Percentiles rank a stretch among this genome's conserved stretches.
These are phyloP conservation scores for Pollenia amentaria DNA, from an alignment of 2,888 invertebrate genomes.

Conservation along the genomic window DNA sequence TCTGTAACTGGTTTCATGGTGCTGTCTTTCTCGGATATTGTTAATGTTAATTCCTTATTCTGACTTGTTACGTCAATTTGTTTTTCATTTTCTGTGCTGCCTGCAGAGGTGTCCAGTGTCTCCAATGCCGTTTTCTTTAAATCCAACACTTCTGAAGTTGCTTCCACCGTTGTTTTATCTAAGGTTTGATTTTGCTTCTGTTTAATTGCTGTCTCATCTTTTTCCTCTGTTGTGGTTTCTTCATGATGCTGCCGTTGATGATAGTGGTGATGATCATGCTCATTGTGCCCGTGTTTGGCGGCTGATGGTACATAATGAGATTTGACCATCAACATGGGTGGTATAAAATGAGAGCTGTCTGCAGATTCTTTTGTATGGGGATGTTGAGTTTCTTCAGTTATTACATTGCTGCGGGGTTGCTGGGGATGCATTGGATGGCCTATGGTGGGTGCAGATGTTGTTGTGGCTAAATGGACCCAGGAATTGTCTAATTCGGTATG, in stretches of 20 bases:
- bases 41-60: constrained; percentile 18
- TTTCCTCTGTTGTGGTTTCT: constrained; percentile 47
- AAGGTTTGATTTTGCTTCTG: constrained; percentile 11
- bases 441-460: constrained; percentile 76
- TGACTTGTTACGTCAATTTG: constrained; percentile 3
- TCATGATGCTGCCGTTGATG: background rate
- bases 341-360: constrained; percentile 84
- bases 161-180: constrained; percentile 38
- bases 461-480: constrained; percentile 9
- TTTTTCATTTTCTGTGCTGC: constrained; percentile 32
- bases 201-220: constrained; percentile 26
- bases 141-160: constrained; percentile 44
- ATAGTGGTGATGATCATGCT: constrained; percentile 53
- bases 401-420: constrained; percentile 75
- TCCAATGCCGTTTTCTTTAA: constrained; percentile 45
- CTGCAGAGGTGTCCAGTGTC: constrained; percentile 29
- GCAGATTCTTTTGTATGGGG: constrained; percentile 81
- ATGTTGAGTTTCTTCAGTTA: constrained; percentile 78
- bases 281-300: constrained; percentile 78
- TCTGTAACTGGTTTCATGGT: constrained; percentile 67
- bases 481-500: constrained; percentile 31
- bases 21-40: constrained; percentile 47
- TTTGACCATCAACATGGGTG: constrained; percentile 84
- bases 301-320: constrained; percentile 83
- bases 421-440: constrained; percentile 84